Conservation (phyloP, 2,797 vertebrate species). For the Leontopithecus rosalia region DNA sequence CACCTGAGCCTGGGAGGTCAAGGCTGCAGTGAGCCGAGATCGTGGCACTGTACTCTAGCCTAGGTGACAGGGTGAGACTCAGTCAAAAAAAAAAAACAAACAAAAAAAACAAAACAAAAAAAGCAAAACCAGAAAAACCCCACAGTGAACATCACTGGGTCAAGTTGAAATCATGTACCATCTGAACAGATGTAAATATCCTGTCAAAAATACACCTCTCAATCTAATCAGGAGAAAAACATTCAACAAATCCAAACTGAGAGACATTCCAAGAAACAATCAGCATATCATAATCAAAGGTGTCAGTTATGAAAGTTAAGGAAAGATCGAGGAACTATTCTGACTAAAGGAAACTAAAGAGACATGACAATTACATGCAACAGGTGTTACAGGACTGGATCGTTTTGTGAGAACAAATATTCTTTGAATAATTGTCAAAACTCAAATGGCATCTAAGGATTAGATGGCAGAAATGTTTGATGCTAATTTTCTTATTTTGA, state of each 20-base stretch:
- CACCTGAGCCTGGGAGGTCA: not conserved
- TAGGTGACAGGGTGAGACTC: not conserved
- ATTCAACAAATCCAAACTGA: not conserved
- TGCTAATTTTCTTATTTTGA: not conserved
- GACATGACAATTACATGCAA: not conserved
- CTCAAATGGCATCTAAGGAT: not conserved
- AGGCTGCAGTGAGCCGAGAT: not conserved
- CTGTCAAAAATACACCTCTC: not conserved
- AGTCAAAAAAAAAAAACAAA: not conserved
- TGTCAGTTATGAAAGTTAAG: not conserved
- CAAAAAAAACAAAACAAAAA: too few relatives aligned
- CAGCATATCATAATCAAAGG: not conserved
- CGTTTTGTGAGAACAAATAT: not conserved
- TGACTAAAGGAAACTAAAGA: not conserved
- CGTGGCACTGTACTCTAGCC: not conserved
- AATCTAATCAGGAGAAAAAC: not conserved
- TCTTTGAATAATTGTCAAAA: not conserved
- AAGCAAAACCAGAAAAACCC: not conserved
- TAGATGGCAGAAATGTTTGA: not conserved
- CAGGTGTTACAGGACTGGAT: not conserved
- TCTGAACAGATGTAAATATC: not conserved
- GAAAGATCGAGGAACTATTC: not conserved
- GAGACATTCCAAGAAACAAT: not conserved
- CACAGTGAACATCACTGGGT: not conserved
- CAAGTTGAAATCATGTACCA: not conserved